Base-by-base conservation (phyloP, 1,140 invertebrate species). In the Hermetia illucens region DNA sequence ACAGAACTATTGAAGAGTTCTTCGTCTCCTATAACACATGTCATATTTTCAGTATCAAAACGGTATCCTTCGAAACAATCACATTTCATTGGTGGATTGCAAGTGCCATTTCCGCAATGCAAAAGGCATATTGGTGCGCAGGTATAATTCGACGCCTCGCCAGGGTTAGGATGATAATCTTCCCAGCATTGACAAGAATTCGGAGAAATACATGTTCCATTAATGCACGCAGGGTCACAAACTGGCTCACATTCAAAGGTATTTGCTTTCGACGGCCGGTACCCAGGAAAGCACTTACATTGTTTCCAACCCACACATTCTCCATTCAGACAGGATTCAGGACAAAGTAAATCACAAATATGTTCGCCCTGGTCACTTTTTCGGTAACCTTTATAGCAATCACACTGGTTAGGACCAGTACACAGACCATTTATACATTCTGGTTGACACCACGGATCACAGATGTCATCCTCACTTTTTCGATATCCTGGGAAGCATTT, bases 391-490 rank as follows among this genome's bases (percentile, higher is more conserved):
- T 62, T 58, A 9, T 9, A 13, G 13, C 24, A 73, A 10, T 57
- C 50, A 13, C 24, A 27, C 13, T 27, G 8, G 24, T 27, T 27
- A 9, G 24, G 24, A 27, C 51, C 58, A 3, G 64, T 63, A 43
- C 71, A 74, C 6, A 66, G 53, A 3, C 70, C 70, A 44, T 74
- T 70, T 12, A 61, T 48, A 45, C 71, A 74, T 0, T 68, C 65
- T 15, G 62, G 61, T 4, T 66, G 61, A 48, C 71, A 74, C 10
- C 63, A 49, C 10, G 70, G 64, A n/a, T 55, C 19, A 42, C 67
- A 27, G 13, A 27, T 27, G 24, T 13, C 8, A 27, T 13, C 13
- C 13, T 27, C 8, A 8, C 8, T 9, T 27, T 9, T 8, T 27
- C 8, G 8, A 27, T 9, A 27, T 27, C 24, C 24, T 27, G 24